Base-by-base conservation (phyloP, 2,888 invertebrate genomes). In the Cephus pulcher region DNA sequence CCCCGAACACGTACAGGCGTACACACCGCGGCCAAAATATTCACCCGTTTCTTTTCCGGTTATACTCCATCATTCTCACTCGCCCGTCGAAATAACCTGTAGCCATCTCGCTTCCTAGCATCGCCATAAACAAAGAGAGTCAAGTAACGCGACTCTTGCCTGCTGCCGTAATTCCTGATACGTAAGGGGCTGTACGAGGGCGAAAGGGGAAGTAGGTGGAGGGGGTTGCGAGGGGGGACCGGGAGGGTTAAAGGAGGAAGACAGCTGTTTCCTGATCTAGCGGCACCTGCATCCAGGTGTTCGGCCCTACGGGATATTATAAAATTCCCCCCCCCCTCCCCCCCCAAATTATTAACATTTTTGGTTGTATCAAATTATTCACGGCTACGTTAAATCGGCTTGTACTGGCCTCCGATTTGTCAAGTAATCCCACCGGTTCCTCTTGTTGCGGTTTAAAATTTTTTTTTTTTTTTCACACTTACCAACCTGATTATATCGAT, bases 241-340 rank as follows among this genome's bases (percentile, higher is more conserved):
- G 69, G 77, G 76, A 76, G 76, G 74, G 70, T 74, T 79, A 71
- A 75, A 33, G 74, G 78, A 80, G 81, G 81, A 78, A 79, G 86
- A 87, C 90, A 89, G 89, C 87, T 89, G 89, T 84, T 86, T 82
- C 82, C 82, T 79, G 82, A 78, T 80, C 82, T 82, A 82, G 78
- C 82, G 84, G 84, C 89, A 90, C 89, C 90, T 90, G 90, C 85
- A 84, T 86, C 88, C 90, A 86, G 90, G 86, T 88, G 87, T 70
- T 75, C 73, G 40, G 68, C 12, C 68, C 34, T 75, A 35, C 40
- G 40, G 75, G 78, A 40, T 34, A 71, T 70, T 70, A 35, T 70
- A 15, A 37, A 56, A 23, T 3, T 0, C 35, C 35, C 35, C 35
- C 1, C 11, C 11, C 11, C 11, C 34, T 11, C 2, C 34, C 35